Conservation (phyloP, 53 echinoderm and acorn worm genomes). For the Mesocentrotus franciscanus region DNA sequence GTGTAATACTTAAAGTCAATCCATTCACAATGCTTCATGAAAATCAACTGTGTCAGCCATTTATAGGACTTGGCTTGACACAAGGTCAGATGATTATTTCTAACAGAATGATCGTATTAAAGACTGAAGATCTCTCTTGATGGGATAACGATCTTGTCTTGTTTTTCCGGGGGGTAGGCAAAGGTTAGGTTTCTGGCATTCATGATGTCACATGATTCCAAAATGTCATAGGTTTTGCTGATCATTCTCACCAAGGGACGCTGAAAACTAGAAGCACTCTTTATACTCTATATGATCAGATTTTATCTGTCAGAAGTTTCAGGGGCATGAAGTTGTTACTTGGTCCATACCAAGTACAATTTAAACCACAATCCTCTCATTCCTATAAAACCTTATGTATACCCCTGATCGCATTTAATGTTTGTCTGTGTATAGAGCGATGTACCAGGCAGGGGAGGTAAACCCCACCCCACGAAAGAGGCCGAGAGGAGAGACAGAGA, state of each 20-base stretch:
- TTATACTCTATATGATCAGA: not conserved
- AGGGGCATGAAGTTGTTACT: not conserved
- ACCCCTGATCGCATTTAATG: too few relatives aligned
- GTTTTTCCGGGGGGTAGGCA: not conserved
- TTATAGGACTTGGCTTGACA: not conserved
- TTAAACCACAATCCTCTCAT: too few relatives aligned
- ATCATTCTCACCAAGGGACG: not conserved
- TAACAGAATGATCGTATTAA: not conserved
- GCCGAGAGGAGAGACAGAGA: slow-evolving; percentile 85
- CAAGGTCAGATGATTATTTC: not conserved
- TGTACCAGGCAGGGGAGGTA: slow-evolving; percentile 73
- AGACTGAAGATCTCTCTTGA: not conserved
- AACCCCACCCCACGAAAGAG: slow-evolving; percentile 70
- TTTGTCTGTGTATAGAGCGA: slow-evolving; percentile 50
- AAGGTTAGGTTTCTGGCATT: slow-evolving; percentile 5
- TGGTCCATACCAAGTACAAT: not conserved
- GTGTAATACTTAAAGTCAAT: not conserved
- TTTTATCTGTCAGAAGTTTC: not conserved
- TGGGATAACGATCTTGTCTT: not conserved
- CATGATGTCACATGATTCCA: not conserved
- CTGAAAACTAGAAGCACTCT: not conserved
- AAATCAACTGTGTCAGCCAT: not conserved
- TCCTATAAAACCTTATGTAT: too few relatives aligned
- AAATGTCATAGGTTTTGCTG: not conserved
- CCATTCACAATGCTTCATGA: not conserved